phyloP scores from a whole-genome alignment of 2,888 invertebrate genomes.

The Odontocerum albicorne region DNA sequence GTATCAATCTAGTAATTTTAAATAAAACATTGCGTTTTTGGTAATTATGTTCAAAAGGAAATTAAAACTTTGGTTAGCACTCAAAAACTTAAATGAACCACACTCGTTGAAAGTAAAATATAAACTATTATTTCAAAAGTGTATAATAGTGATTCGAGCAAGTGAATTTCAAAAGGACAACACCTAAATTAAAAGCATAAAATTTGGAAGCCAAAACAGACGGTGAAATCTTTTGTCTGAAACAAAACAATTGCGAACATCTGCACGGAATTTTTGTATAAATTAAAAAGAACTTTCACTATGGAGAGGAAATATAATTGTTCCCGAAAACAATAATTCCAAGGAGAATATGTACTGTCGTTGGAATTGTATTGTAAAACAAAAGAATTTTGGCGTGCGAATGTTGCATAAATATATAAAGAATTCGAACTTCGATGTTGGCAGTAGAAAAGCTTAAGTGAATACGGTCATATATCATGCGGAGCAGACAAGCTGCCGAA shows the following conservation, averaged over 20 bases:
- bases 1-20: too few relatives aligned
- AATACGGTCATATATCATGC: conserved; percentile 8
- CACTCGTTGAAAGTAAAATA: too few relatives aligned
- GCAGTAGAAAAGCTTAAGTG: background rate
- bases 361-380: background rate
- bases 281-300: conserved; percentile 20
- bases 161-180: too few relatives aligned
- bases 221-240: conserved; percentile 24
- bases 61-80: too few relatives aligned
- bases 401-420: conserved; percentile 6
- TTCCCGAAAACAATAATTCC: too few relatives aligned
- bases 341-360: too few relatives aligned
- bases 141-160: too few relatives aligned
- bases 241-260: conserved; percentile 12
- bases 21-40: too few relatives aligned
- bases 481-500: background rate
- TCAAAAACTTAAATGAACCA: too few relatives aligned
- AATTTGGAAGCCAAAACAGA: conserved; percentile 33
- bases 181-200: too few relatives aligned
- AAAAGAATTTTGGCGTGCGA: conserved; percentile 5
- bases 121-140: too few relatives aligned
- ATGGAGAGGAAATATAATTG: background rate
- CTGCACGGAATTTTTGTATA: conserved; percentile 20
- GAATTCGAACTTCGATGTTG: background rate
- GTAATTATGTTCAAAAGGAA: too few relatives aligned